phyloP scores from a whole-genome alignment of 2,888 invertebrate genomes.

The Nephrotoma flavescens region DNA sequence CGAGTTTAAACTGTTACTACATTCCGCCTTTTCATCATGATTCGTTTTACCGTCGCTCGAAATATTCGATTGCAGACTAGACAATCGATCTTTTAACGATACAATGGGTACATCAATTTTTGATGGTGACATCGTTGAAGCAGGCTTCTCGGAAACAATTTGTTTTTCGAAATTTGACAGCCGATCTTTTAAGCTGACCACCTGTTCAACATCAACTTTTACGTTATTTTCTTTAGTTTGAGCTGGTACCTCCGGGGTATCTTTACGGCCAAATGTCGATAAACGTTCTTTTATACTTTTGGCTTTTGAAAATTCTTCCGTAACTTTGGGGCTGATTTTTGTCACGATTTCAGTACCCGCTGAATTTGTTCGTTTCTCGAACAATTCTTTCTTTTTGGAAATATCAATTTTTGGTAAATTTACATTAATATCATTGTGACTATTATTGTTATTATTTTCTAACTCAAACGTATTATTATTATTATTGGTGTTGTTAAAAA shows the following conservation, averaged over 20 bases:
- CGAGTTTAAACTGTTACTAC: neutral
- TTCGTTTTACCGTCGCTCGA: neutral
- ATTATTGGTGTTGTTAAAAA: constrained; percentile 13
- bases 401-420: constrained; percentile 68
- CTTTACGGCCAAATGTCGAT: constrained; percentile 29
- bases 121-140: neutral
- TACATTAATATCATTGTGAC: constrained; percentile 19
- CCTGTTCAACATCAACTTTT: constrained; percentile 33
- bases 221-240: constrained; percentile 32
- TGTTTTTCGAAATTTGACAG: constrained; percentile 44
- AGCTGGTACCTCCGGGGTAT: neutral
- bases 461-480: neutral
- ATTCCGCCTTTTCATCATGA: neutral
- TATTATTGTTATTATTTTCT: neutral
- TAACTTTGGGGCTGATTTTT: constrained; percentile 17
- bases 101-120: constrained; percentile 23
- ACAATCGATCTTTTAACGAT: constrained; percentile 29
- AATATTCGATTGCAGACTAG: constrained; percentile 26
- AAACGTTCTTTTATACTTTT: constrained; percentile 59
- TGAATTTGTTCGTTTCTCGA: constrained; percentile 39
- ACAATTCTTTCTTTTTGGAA: constrained; percentile 65
- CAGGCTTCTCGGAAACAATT: constrained; percentile 20
- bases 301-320: constrained; percentile 46
- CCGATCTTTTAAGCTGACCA: constrained; percentile 42
- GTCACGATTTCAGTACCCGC: constrained; percentile 11